Base-by-base conservation (phyloP, 2,888 invertebrate genomes). In the Ischnura elegans region DNA sequence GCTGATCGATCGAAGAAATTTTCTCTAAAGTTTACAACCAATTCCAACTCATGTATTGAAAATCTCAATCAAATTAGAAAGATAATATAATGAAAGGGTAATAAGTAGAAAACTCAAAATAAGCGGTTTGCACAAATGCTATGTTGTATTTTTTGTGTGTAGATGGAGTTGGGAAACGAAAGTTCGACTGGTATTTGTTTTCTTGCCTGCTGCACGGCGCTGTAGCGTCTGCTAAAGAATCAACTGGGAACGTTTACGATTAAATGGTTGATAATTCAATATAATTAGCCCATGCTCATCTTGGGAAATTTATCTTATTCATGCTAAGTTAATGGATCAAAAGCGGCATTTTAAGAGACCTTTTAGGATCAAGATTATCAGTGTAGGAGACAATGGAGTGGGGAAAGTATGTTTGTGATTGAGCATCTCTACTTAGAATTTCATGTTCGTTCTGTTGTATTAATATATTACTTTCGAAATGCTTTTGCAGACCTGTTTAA, bases 401-500 rank as follows among this genome's bases (percentile, higher is more conserved):
- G 93, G 93, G 21, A 93, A 93, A 87, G 93, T 93, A 87, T 85
- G 93, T 93, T 90, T 90, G 43, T n/a, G 19, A 36, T 6, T 87
- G 25, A 42, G 61, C 43, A 43, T 13, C 43, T 3, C 45, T 61
- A 19, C n/a, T 43, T 61, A n/a, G 43, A 42, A 21, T 61, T 42
- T n/a, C 21, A n/a, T 66, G 29, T 47, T 13, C 61, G 43, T 36
- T 25, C n/a, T 90, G 55, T 61, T 42, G 43, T 43, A 36, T 61
- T 90, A 25, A 61, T 36, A n/a, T n/a, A 61, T 90, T 90, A 16
- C 42, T 43, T 36, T 61, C 1, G 36, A 76, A n/a, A n/a, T 90
- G 61, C 55, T 29, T 55, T 93, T 93, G 45, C 93, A 93, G 93
- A 86, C 86, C 16, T 93, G 93, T 51, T 85, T 96, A 45, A 96